Evolutionary conservation across 2,113 vertebrate genomes (phyloP).

Genomic region (Ageneiosus marmoratus): DNA sequence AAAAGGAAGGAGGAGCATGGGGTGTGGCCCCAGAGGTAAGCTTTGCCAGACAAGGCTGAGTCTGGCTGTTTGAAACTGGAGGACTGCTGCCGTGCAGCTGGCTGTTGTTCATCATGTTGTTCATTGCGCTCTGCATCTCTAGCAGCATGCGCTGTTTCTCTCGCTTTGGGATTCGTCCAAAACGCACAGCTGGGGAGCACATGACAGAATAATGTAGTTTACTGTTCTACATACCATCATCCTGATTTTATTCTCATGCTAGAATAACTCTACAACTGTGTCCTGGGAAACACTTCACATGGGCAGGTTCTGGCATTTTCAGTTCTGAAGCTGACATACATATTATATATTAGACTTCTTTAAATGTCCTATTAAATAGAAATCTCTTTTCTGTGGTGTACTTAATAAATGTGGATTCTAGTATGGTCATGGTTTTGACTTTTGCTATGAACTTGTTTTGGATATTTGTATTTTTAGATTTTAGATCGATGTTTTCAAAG

Average conservation of each 20-base stretch:
- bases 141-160: conserved; percentile 96
- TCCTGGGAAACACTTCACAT: not conserved
- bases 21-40: conserved; percentile 64
- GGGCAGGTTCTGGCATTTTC: not conserved
- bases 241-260: not conserved
- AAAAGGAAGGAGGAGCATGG: conserved; percentile 64
- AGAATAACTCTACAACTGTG: not conserved
- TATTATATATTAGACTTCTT: not conserved
- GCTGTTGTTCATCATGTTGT: conserved; percentile 90
- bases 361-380: not conserved
- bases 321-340: not conserved
- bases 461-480: not conserved
- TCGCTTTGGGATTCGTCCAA: conserved; percentile 94
- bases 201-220: not conserved
- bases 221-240: not conserved
- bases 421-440: not conserved
- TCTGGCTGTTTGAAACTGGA: conserved; percentile 42
- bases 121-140: conserved; percentile 98
- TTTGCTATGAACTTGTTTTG: not conserved
- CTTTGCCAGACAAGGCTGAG: conserved; percentile 28
- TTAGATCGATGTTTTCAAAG: not conserved
- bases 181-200: conserved; percentile 84
- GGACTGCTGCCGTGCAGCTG: conserved; percentile 55
- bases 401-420: not conserved
- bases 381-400: not conserved